Evolutionary conservation across 2,113 vertebrate genomes (phyloP).

Genomic region (Arizona elegans): DNA sequence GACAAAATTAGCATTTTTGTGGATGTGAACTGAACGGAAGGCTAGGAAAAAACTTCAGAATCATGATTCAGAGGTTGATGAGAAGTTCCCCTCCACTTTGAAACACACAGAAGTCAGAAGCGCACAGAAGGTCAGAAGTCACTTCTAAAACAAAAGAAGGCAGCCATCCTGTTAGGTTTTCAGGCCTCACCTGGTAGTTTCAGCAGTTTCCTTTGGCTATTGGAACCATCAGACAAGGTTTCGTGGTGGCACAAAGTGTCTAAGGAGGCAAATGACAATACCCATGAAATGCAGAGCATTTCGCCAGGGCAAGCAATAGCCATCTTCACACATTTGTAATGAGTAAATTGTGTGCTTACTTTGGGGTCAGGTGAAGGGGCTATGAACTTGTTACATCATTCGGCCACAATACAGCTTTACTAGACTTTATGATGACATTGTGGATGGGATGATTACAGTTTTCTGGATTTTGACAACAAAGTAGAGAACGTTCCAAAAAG

Average conservation of each 20-base stretch:
- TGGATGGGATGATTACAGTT: not conserved
- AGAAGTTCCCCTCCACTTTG: not conserved
- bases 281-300: not conserved
- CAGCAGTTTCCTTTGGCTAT: not conserved
- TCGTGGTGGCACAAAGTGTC: not conserved
- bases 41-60: not conserved
- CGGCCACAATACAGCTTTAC: too few relatives aligned
- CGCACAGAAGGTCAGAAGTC: not conserved
- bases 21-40: not conserved
- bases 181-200: not conserved
- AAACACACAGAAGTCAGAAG: not conserved
- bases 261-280: not conserved
- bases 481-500: not conserved
- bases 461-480: not conserved
- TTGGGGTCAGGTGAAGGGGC: not conserved
- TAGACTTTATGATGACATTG: not conserved
- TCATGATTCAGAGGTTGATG: not conserved
- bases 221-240: not conserved
- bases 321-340: not conserved
- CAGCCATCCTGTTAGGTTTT: not conserved
- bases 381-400: not conserved
- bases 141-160: not conserved
- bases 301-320: not conserved
- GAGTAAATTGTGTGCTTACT: not conserved
- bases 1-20: not conserved